Percentiles rank a stretch among this genome's conserved stretches.
Conservation (phyloP, 1,140 invertebrate species). For the Nomia melanderi region DNA sequence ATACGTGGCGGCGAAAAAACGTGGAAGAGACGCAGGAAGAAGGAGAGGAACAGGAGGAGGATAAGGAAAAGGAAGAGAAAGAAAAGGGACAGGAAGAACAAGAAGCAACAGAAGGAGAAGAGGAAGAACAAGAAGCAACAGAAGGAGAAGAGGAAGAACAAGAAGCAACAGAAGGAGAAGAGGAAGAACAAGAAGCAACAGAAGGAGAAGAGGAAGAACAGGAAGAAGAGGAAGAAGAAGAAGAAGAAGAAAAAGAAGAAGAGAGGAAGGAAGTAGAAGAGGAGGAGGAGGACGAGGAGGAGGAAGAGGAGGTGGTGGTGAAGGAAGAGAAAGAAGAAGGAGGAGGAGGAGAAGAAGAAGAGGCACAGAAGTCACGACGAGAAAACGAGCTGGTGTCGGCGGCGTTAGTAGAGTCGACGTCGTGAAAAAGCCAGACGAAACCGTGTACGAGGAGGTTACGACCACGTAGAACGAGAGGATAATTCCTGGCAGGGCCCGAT, state of each 20-base stretch:
- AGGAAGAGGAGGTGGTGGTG: neutral
- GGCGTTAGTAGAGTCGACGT: conserved; percentile 50
- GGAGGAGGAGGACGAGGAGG: conserved; percentile 37
- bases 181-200: conserved; percentile 46
- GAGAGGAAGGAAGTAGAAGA: conserved; percentile 33
- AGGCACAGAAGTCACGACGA: conserved; percentile 57
- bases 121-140: neutral
- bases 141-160: conserved; percentile 35
- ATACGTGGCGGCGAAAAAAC: conserved; percentile 5
- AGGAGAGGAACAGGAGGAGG: conserved; percentile 41
- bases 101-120: conserved; percentile 36
- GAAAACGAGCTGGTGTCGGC: conserved; percentile 55
- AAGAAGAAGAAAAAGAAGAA: conserved; percentile 42
- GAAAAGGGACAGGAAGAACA: conserved; percentile 37
- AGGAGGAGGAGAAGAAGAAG: conserved; percentile 48
- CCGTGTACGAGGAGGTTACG: conserved; percentile 63
- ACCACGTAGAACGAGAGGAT: conserved; percentile 69
- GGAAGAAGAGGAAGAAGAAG: conserved; percentile 36
- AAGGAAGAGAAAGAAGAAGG: conserved; percentile 39
- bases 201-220: conserved; percentile 41
- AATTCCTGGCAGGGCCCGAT: conserved; percentile 78
- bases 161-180: conserved; percentile 47
- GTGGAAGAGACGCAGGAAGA: conserved; percentile 32
- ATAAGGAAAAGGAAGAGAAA: conserved; percentile 38
- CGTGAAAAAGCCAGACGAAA: conserved; percentile 62